phyloP scores from a whole-genome alignment of 2,888 invertebrate genomes.

The Aromia moschata region DNA sequence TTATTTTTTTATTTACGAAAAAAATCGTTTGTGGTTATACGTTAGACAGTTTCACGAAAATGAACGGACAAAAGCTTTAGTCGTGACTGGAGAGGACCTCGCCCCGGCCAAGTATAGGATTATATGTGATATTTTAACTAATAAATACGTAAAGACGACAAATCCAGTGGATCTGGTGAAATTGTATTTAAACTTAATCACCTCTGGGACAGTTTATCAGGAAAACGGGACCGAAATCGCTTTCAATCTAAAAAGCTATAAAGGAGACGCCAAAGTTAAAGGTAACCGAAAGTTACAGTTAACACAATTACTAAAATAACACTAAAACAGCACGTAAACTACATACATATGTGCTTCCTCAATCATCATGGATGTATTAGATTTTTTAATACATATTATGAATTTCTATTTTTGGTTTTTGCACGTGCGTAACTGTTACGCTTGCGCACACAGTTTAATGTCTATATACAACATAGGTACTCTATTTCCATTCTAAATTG shows the following conservation, averaged over 20 bases:
- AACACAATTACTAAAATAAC: background rate
- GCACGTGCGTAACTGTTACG: too few relatives aligned
- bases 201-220: conserved; percentile 37
- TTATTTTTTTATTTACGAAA: conserved; percentile 34
- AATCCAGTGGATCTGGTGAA: conserved; percentile 45
- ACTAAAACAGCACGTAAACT: background rate
- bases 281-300: background rate
- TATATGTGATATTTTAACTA: conserved; percentile 39
- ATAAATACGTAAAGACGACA: conserved; percentile 33
- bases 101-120: conserved; percentile 41
- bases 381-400: too few relatives aligned
- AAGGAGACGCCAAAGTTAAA: conserved; percentile 19
- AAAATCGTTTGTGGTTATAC: conserved; percentile 39
- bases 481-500: too few relatives aligned
- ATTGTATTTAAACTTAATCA: conserved; percentile 42
- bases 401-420: too few relatives aligned
- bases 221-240: conserved; percentile 42
- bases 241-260: conserved; percentile 30
- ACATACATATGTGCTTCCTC: background rate
- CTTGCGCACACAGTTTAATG: too few relatives aligned
- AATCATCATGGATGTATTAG: too few relatives aligned
- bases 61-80: conserved; percentile 35
- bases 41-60: conserved; percentile 33
- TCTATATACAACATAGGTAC: too few relatives aligned
- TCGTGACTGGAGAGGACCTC: conserved; percentile 38